A percentile compares a stretch with the other conserved stretches of the same genome.
These are phyloP conservation scores for Cylindroiulus punctatus DNA, from an alignment of 2,888 invertebrate genomes.

Conservation along the genomic window DNA sequence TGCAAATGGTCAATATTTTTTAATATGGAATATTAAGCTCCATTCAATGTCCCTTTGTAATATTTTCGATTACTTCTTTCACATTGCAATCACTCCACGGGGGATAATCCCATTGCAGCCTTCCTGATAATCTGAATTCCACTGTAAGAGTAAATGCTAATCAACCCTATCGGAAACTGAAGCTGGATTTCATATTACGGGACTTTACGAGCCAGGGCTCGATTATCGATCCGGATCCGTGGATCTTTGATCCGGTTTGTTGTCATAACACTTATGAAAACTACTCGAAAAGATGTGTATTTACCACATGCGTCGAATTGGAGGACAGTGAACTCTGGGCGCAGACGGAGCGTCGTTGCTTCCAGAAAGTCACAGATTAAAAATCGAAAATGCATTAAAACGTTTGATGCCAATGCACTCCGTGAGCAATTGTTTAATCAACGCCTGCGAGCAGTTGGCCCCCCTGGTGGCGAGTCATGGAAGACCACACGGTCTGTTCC, in stretches of 20 bases:
- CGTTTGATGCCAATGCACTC: not conserved
- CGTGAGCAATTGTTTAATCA: not conserved
- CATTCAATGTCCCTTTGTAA: no score
- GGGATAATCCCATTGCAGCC: no score
- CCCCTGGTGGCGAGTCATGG: not conserved
- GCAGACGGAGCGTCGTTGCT: not conserved
- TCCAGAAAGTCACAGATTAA: not conserved
- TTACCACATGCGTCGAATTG: not conserved
- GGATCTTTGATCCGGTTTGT: conserved; percentile 20
- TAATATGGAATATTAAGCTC: no score
- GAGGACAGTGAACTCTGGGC: not conserved
- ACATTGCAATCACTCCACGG: no score
- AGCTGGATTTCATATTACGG: not conserved
- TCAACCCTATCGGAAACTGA: not conserved
- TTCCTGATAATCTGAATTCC: not conserved
- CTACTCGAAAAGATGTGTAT: not conserved
- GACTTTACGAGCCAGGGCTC: not conserved
- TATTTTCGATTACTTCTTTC: no score
- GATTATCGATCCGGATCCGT: conserved; percentile 17
- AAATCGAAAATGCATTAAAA: conserved; percentile 5
- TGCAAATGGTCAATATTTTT: no score
- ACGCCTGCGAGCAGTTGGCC: not conserved
- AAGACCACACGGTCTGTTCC: not conserved
- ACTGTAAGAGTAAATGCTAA: not conserved
- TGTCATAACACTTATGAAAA: conserved; percentile 26